These are phyloP conservation scores for Hemibagrus guttatus DNA, from an alignment of 2,797 vertebrate species.

Conservation along the genomic window DNA sequence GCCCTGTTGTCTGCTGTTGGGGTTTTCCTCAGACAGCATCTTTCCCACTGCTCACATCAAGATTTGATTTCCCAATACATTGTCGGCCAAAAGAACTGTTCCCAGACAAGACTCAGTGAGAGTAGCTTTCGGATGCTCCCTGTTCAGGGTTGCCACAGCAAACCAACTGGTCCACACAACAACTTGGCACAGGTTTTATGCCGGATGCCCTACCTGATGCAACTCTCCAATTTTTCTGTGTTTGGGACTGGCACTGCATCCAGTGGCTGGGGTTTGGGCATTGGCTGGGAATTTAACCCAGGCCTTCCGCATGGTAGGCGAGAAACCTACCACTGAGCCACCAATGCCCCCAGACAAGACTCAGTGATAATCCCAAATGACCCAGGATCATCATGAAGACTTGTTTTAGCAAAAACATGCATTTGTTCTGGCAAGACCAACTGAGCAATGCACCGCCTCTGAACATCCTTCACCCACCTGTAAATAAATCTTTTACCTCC, in stretches of 20 bases:
- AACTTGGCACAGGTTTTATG: too few species aligned
- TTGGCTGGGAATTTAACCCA: too few species aligned
- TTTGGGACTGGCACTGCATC: too few species aligned
- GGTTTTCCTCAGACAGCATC: conserved; percentile 58
- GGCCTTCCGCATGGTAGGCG: too few species aligned
- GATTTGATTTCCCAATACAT: conserved; percentile 56
- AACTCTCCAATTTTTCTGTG: too few species aligned
- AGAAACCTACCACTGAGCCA: too few species aligned
- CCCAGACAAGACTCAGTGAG: conserved; percentile 37
- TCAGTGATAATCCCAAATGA: conserved; percentile 56
- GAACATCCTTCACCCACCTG: neutral
- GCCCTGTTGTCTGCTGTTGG: conserved; percentile 37
- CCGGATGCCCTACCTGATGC: too few species aligned
- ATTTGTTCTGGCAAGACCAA: conserved; percentile 45
- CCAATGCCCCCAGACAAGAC: too few species aligned
- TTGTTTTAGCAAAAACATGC: conserved; percentile 12
- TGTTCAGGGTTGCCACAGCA: too few species aligned
- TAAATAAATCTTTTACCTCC: conserved; percentile 51
- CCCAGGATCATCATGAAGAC: conserved; percentile 44
- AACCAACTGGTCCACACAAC: too few species aligned
- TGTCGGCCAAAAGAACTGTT: conserved; percentile 53
- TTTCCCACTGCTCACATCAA: conserved; percentile 57
- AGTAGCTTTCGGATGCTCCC: too few species aligned
- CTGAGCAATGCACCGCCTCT: conserved; percentile 35
- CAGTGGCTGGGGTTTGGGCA: too few species aligned